phyloP scores from a whole-genome alignment of 2,888 invertebrate genomes.

The Drosophila mulleri region DNA sequence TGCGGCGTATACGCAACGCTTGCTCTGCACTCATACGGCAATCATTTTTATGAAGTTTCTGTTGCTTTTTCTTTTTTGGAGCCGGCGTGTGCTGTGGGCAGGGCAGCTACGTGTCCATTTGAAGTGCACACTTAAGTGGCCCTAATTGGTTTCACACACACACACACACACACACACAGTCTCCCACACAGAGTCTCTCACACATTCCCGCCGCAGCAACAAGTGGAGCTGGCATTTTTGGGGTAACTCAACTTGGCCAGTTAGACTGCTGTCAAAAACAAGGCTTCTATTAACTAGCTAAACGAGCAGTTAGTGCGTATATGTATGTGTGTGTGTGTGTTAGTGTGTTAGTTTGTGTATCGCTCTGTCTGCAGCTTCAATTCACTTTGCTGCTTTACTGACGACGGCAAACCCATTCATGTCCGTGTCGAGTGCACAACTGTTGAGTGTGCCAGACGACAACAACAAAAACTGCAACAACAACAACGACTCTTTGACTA shows the following conservation, averaged over 20 bases:
- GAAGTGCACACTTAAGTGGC: conserved; percentile 80
- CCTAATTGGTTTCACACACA: conserved; percentile 82
- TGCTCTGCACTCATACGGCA: conserved; percentile 60
- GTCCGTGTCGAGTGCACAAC: conserved; percentile 64
- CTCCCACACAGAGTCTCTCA: conserved; percentile 55
- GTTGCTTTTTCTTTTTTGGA: conserved; percentile 4
- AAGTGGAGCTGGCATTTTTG: conserved; percentile 57
- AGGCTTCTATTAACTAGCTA: conserved; percentile 61
- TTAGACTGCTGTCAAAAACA: conserved; percentile 69
- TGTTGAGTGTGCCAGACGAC: conserved; percentile 58
- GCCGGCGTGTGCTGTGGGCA: not conserved
- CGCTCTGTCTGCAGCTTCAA: conserved; percentile 53
- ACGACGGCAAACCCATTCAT: conserved; percentile 57
- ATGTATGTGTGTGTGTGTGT: not conserved
- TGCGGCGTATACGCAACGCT: conserved; percentile 74
- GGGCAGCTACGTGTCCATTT: conserved; percentile 61
- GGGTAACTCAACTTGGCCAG: conserved; percentile 38
- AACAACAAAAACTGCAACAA: conserved; percentile 27
- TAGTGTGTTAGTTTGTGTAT: not conserved
- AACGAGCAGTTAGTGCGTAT: conserved; percentile 12
- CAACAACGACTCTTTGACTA: conserved; percentile 33
- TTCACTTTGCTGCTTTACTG: conserved; percentile 51
- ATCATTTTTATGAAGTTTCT: conserved; percentile 67
- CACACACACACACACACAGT: conserved; percentile 34
- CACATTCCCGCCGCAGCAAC: conserved; percentile 61